Evolutionary conservation across 2,797 vertebrate species (phyloP), one percentile per base, ranked within the genome.

Genomic region (Decapterus maruadsi): DNA sequence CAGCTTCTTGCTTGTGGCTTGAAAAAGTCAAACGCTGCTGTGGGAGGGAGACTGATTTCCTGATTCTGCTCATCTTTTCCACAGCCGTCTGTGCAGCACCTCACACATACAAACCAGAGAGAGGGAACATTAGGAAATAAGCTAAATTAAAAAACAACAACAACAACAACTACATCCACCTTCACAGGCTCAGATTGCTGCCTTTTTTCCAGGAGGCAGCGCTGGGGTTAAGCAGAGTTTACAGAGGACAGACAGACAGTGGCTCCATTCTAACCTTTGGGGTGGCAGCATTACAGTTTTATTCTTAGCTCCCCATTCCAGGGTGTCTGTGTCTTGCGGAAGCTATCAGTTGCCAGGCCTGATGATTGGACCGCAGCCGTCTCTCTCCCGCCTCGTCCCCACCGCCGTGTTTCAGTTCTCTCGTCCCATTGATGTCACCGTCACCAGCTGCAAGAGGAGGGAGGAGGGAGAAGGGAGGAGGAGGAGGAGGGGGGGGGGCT

Each of bases 301-400:
- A 93, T 93, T 93, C 92, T 93, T 91, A 94, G 91, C 90, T 73
- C 81, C 81, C 81, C 81, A 31, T 82, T 77, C 85, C 85, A 72
- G 83, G 81, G 90, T 87, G 89, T 92, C 84, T 86, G 86, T 87
- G 87, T 89, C 81, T 80, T 80, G 85, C 70, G 84, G 91, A 92
- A 92, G 92, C 86, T 77, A 85, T 92, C 89, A 46, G 88, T 88
- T 90, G 87, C 91, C 90, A 87, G 90, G 86, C 82, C 82, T 77
- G 75, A 84, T 84, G 85, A 89, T 90, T 93, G 93, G 91, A 86
- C 84, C 10, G 26, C 73, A 22, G 80, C 80, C 78, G 63, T 22
- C 65, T 84, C 72, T 45, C 77, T 26, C 26, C 78, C 68, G 66
- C 78, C 80, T 22, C 4, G 60, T 79, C 81, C 80, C 75, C 26